Evolutionary conservation across 2,888 invertebrate genomes (phyloP), one percentile per base, ranked within the genome.

Genomic region (Conchocele bisecta): DNA sequence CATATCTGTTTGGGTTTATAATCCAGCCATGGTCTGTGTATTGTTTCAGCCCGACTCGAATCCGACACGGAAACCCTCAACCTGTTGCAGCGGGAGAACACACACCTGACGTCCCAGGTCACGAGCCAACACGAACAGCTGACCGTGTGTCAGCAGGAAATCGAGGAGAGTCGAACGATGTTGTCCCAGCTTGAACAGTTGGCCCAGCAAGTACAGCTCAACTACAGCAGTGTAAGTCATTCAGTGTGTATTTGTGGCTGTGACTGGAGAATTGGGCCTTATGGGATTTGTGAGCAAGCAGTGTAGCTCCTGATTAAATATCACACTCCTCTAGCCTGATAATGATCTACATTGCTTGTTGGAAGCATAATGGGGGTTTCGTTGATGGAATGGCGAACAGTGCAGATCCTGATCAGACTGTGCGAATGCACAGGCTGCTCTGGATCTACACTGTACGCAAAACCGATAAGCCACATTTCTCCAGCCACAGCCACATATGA

Each of bases 141-240:
- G 54, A 65, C 71, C 20, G 63, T 68, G 31, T 84, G 83, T 56
- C 85, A 86, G 65, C 81, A 85, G 50, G 85, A 86, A 68, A 83
- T 86, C 9, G 84, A 84, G 42, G 85, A 88, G 53, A 82, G 84
- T 57, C 74, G 83, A 1, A 82, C 82, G 4, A 81, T 86, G 81
- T 51, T 87, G 24, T 69, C 63, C 17, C 85, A 84, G 51, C 73
- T 87, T 48, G 87, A 88, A 57, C 83, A 85, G 46, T 56, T 86
- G 17, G 83, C 83, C 1, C 74, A 81, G 22, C 81, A 84, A 56
- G 81, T 83, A 17, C 82, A 82, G 54, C 59, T 68, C 11, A 68
- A 57, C 22, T 72, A 75, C 65, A 72, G 74, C 58, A 78, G 75
- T 78, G 81, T 82, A 64, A 73, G 79, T 77, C 35, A n/a, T 31